phyloP scores from a whole-genome alignment of 2,797 vertebrate species.

The Enteromius mattozi region DNA sequence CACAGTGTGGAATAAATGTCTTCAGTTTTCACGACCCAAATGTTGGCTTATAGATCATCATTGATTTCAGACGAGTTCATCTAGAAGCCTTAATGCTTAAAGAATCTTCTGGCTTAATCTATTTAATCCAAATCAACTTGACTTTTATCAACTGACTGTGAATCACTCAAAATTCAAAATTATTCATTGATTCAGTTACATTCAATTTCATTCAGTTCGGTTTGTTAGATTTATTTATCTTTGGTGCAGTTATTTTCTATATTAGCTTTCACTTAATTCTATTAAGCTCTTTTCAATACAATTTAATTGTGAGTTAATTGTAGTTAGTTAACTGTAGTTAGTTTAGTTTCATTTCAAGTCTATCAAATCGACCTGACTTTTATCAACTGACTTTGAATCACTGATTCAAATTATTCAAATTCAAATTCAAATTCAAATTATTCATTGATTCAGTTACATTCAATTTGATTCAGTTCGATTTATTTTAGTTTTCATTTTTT shows the following conservation, averaged over 20 bases:
- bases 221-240: not conserved
- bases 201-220: not conserved
- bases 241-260: not conserved
- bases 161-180: not conserved
- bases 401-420: too few species aligned
- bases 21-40: not conserved
- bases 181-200: not conserved
- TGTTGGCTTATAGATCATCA: not conserved
- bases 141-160: not conserved
- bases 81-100: not conserved
- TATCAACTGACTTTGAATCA: not conserved
- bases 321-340: not conserved
- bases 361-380: not conserved
- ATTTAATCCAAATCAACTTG: not conserved
- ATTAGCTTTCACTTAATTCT: not conserved
- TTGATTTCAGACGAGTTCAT: not conserved
- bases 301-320: not conserved
- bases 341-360: not conserved
- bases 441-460: not conserved
- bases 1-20: not conserved
- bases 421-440: too few species aligned
- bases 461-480: not conserved
- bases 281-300: not conserved
- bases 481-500: too few species aligned
- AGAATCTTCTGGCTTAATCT: not conserved